Percentiles rank a stretch among this genome's conserved stretches.
phyloP scores from a whole-genome alignment of 2,888 invertebrate genomes.

The Volucella inflata region DNA sequence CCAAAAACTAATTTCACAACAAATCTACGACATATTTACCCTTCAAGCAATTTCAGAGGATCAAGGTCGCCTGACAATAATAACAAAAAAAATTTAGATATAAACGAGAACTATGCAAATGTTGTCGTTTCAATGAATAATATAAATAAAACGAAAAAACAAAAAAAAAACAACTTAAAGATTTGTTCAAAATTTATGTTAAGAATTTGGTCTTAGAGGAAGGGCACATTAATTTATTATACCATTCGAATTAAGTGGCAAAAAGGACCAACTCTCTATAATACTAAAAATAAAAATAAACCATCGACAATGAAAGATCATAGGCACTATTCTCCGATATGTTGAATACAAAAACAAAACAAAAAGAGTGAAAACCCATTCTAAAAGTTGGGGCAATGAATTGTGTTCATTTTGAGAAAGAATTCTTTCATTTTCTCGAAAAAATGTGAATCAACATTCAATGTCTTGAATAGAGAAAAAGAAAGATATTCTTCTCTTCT shows the following conservation, averaged over 20 bases:
- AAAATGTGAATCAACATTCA: neutral
- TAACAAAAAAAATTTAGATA: conserved; percentile 45
- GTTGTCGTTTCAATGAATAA: neutral
- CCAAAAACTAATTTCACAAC: conserved; percentile 10
- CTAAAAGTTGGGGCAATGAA: neutral
- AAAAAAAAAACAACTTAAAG: neutral
- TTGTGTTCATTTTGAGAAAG: conserved; percentile 32
- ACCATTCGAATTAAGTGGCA: conserved; percentile 32
- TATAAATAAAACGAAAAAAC: neutral
- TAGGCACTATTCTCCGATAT: conserved; percentile 19
- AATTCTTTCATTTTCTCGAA: neutral
- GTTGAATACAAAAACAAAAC: neutral
- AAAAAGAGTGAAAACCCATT: neutral
- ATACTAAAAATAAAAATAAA: conserved; percentile 13
- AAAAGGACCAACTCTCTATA: conserved; percentile 16
- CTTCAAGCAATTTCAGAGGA: neutral
- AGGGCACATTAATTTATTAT: conserved; percentile 38
- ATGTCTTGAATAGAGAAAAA: neutral
- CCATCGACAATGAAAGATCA: conserved; percentile 42
- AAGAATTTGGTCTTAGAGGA: conserved; percentile 15
- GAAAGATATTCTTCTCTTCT: neutral
- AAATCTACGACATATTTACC: conserved; percentile 15
- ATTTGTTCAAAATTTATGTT: conserved; percentile 6
- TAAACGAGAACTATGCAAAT: conserved; percentile 34
- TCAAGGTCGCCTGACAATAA: conserved; percentile 13